Base-by-base conservation (phyloP, 2,888 invertebrate species). In the Mesopsocus fuscifrons region DNA sequence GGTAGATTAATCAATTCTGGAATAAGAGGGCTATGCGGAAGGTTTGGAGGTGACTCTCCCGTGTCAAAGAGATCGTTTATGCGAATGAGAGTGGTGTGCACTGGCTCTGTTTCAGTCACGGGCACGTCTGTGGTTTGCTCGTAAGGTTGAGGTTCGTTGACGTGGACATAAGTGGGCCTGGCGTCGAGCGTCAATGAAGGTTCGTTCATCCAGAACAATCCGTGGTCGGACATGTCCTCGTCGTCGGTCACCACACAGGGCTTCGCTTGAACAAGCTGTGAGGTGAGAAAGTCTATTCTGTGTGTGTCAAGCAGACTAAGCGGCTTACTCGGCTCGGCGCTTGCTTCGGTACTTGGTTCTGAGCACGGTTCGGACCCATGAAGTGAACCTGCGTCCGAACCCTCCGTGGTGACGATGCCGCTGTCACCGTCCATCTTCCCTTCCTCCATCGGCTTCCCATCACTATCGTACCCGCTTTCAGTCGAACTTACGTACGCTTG, bases 381-480 rank as follows among this genome's bases (percentile, higher is more conserved):
- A 11, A 26, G 26, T 9, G 26, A 26, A 6, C 26, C 26, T 9
- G 26, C 52, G 33, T 54, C 53, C 2, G 50, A 52, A 33, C 49
- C 52, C 43, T 55, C 52, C 46, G 54, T 54, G 41, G 52, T 52
- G 30, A 54, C 47, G 9, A 50, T 49, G 8, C 54, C 50, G 42
- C 53, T 52, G 41, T 54, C 44, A 53, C 58, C 41, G 56, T 61
- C 49, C 54, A 63, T 51, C 65, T 62, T 66, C 47, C 67, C 65
- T 53, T 69, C 69, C 50, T 67, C 69, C 42, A 65, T 66, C 31
- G 66, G 68, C 48, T 69, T 69, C 42, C 79, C 75, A 57, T 82
- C 82, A 59, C 81, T 81, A 55, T 82, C 82, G 57, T 83, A 83
- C 33, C 82, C 82, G 41, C 81, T 82, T 61, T 83, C 82, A 59